Evolutionary conservation across 2,888 invertebrate species (phyloP), one percentile per base, ranked within the genome.

Genomic region (Drepanosiphum platanoidis): DNA sequence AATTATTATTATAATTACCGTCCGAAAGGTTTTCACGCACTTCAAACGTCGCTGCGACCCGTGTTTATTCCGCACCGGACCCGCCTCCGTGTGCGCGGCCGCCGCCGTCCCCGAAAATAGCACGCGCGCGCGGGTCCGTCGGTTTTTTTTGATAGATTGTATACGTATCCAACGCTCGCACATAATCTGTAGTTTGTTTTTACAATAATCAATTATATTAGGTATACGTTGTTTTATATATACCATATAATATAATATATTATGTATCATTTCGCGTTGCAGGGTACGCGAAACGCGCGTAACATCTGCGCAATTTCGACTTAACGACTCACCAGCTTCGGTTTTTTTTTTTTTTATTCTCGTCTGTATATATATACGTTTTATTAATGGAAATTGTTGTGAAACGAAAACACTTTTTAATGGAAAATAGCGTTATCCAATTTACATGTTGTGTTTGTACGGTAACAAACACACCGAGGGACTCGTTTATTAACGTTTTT

Each of bases 381-480:
- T 46, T 68, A 68, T 52, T 80, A 80, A 80, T 68, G 79, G 79
- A 80, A 46, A 79, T 79, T 68, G 66, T 22, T 34, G 34, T n/a
- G 79, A 79, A 80, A 80, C 52, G 34, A 68, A 79, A 79, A 79
- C 79, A 79, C 79, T 79, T 79, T 79, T 79, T 79, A 79, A 79
- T 79, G 79, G 79, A 79, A 79, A 79, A 79, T 46, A 46, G 42
- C 66, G 66, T 79, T 79, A 79, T 79, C 61, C 72, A 72, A 82
- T 82, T 82, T 82, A 74, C 82, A 72, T 64, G 82, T 82, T 64
- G 71, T 74, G 39, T 82, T 81, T 82, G 32, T 83, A 64, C 79
- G 79, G 34, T 39, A 71, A 71, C 58, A 39, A 81, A 71, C 58
- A 36, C 42, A 22, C 32, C 42, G 15, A 64, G 82, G 64, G 74